phyloP scores from a whole-genome alignment of 1,140 invertebrate species.

The Heliothis virescens region DNA sequence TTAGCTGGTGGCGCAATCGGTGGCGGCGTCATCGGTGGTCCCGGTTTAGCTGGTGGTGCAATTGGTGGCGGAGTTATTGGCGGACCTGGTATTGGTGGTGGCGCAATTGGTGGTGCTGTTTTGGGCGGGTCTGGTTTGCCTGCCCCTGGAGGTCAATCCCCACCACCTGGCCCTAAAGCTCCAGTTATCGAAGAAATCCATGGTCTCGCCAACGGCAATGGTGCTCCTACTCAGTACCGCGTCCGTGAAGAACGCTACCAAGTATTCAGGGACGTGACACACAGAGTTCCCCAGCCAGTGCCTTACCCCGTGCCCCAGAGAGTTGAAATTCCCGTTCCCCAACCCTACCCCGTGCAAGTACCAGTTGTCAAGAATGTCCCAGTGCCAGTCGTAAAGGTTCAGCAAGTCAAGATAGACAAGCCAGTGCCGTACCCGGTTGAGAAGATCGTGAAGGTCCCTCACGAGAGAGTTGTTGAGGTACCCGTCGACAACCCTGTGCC shows the following conservation, averaged over 20 bases:
- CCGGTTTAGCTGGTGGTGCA: slow-evolving; percentile 41
- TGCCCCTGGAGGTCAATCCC: slow-evolving; percentile 56
- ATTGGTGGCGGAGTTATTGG: slow-evolving; percentile 52
- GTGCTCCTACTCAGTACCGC: slow-evolving; percentile 75
- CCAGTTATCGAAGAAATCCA: slow-evolving; percentile 80
- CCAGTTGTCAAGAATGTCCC: slow-evolving; percentile 78
- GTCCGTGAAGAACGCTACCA: slow-evolving; percentile 76
- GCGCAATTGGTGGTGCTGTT: slow-evolving; percentile 29
- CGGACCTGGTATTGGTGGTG: slow-evolving; percentile 44
- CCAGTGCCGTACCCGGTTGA: slow-evolving; percentile 83
- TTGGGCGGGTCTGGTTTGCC: slow-evolving; percentile 16
- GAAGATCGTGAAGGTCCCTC: slow-evolving; percentile 79
- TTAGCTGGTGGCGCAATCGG: slow-evolving; percentile 45
- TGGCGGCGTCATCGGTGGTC: not conserved
- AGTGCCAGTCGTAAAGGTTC: slow-evolving; percentile 80
- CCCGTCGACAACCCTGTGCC: slow-evolving; percentile 79
- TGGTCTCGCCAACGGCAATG: slow-evolving; percentile 75
- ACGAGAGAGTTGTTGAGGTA: slow-evolving; percentile 79
- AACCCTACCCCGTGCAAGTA: slow-evolving; percentile 83
- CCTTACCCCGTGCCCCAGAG: slow-evolving; percentile 77
- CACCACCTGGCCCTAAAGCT: slow-evolving; percentile 70
- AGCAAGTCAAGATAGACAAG: slow-evolving; percentile 80
- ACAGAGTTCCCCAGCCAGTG: slow-evolving; percentile 76
- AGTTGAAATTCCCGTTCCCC: slow-evolving; percentile 78
- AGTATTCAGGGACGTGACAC: slow-evolving; percentile 75